These are phyloP conservation scores for Boleophthalmus pectinirostris DNA, from an alignment of 2,113 vertebrate genomes.

Conservation along the genomic window DNA sequence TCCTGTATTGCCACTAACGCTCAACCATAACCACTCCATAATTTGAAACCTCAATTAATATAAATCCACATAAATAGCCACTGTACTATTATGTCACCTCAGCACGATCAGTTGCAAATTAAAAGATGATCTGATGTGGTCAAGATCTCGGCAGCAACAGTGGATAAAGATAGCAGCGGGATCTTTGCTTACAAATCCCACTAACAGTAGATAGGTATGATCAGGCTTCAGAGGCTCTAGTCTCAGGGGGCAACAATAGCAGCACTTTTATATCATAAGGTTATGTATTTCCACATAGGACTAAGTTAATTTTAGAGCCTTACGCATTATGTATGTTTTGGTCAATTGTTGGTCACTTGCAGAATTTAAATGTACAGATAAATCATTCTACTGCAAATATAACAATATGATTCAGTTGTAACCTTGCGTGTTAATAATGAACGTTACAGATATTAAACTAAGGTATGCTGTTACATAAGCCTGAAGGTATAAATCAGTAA, in stretches of 20 bases:
- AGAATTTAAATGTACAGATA: background rate
- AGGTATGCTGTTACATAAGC: background rate
- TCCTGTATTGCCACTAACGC: background rate
- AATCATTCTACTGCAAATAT: no score
- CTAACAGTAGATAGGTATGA: constrained; percentile 27
- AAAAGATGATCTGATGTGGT: background rate
- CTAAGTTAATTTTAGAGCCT: background rate
- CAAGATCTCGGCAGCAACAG: constrained; percentile 32
- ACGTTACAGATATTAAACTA: background rate
- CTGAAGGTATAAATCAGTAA: background rate
- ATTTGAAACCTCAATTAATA: background rate
- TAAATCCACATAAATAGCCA: background rate
- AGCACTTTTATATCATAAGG: constrained; percentile 6
- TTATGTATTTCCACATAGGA: background rate
- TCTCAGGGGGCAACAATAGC: constrained; percentile 17
- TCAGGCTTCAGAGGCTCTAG: constrained; percentile 23
- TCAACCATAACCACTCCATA: background rate
- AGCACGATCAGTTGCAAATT: background rate
- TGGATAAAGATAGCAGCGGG: constrained; percentile 49
- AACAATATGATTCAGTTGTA: background rate
- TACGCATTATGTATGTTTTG: background rate
- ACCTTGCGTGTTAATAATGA: background rate
- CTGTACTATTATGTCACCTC: background rate
- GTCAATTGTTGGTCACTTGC: background rate
- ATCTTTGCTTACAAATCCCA: constrained; percentile 41